Base-by-base conservation (phyloP, 2,888 invertebrate species). In the Ashinkailepas kermadecensis region DNA sequence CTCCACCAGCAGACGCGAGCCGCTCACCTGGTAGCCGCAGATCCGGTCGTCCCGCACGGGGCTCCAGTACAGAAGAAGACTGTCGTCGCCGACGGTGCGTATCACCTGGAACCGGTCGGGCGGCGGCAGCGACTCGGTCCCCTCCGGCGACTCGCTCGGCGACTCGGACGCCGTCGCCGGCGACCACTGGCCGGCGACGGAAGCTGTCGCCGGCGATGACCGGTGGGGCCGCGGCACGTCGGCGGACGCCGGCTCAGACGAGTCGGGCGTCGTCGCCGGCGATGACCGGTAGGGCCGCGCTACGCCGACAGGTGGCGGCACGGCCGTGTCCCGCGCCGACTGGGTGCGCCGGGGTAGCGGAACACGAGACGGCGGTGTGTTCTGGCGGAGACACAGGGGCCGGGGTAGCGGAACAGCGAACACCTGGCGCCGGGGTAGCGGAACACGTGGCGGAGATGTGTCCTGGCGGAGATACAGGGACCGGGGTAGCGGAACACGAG, bases 21-120 rank as follows among this genome's bases (percentile, higher is more conserved):
- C 3, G 10, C 57, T 23, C 13, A 79, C 79, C 79, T 79, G 79
- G 57, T 79, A 79, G 58, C 79, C 79, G 79, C 58, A 13, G 23
- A 79, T 59, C 8, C 79, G 11, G 11, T 57, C 12, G 79, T 79
- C 58, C 13, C 25, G 23, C 18, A 59, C 58, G 58, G 79, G 79
- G 25, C 79, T 79, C 79, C 79, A 79, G 79, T 58, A 79, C n/a
- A 79, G 58, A 57, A 79, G 79, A n/a, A 79, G 79, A 57, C 58
- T 59, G 15, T 79, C 79, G 9, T 23, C 58, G 25, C 79, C 79
- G 15, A 79, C 79, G n/a, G 57, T 15, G 4, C 58, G 57, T 15
- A 58, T 57, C 4, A 79, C 18, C 25, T 79, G 79, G 25, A 79
- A 79, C 9, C 58, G 18, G 12, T 58, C 58, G 8, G 79, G 79